Conservation (phyloP, 2,888 invertebrate species). For the Bimastos eiseni region DNA sequence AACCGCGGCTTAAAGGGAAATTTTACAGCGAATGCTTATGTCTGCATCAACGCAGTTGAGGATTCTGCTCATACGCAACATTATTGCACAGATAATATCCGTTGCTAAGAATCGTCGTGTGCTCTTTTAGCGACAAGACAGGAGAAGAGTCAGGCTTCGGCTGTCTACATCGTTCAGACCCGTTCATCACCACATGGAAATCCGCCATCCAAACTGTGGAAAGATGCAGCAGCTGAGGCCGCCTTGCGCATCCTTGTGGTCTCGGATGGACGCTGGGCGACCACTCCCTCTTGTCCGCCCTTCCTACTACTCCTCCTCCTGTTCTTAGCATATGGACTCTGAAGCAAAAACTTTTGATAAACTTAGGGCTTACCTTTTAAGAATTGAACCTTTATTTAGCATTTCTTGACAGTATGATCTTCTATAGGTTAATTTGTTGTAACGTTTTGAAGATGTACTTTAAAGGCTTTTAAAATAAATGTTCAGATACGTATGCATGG, state of each 20-base stretch:
- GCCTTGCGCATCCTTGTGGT: background rate
- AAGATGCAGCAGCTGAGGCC: background rate
- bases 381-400: too few species aligned
- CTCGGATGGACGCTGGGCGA: background rate
- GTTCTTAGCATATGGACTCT: background rate
- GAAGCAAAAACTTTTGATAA: background rate
- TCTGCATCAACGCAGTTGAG: background rate
- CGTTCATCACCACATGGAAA: background rate
- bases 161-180: background rate
- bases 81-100: background rate
- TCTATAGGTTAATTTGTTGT: background rate
- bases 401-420: too few species aligned
- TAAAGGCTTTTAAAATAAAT: background rate
- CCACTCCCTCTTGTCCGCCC: background rate
- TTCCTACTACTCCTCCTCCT: background rate
- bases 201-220: background rate
- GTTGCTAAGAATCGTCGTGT: background rate
- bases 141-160: background rate
- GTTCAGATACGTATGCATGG: background rate
- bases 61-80: background rate
- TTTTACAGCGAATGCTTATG: too few species aligned
- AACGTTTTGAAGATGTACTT: background rate
- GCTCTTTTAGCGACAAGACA: background rate
- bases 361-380: background rate
- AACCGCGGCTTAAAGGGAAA: too few species aligned